These are phyloP conservation scores for Cremastinae sp. DNA, from an alignment of 2,888 invertebrate species.

Conservation along the genomic window DNA sequence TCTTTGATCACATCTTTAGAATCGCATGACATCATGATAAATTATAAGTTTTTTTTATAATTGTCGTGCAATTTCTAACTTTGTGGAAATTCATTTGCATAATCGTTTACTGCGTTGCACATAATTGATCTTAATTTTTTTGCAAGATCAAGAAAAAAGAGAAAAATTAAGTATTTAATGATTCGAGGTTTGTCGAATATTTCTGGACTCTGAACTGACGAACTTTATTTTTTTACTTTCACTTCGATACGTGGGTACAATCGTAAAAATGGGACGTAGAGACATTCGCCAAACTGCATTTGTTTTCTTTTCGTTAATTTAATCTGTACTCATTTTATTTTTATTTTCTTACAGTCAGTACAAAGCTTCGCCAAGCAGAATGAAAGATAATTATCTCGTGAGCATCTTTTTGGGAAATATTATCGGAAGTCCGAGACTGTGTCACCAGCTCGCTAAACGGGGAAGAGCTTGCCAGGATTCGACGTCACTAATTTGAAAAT, in stretches of 20 bases:
- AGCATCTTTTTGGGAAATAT: slow-evolving; percentile 94
- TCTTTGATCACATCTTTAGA: slow-evolving; percentile 28
- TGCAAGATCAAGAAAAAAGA: neutral
- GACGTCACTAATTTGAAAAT: slow-evolving; percentile 59
- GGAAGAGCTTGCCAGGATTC: slow-evolving; percentile 82
- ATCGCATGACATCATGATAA: neutral
- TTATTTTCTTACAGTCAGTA: slow-evolving; percentile 84
- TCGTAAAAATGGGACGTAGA: neutral
- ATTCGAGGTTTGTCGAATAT: neutral
- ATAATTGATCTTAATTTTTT: neutral
- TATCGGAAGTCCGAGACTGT: slow-evolving; percentile 89
- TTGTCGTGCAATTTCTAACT: slow-evolving; percentile 14
- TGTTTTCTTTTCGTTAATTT: slow-evolving; percentile 1
- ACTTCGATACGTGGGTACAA: neutral
- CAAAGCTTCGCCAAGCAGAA: slow-evolving; percentile 85
- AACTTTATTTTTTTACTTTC: slow-evolving; percentile 28
- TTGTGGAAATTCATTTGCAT: slow-evolving; percentile 16
- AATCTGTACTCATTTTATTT: slow-evolving; percentile 14
- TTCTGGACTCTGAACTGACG: neutral
- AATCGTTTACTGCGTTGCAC: neutral
- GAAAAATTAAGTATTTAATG: neutral
- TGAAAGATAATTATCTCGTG: slow-evolving; percentile 89
- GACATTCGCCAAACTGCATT: slow-evolving; percentile 18
- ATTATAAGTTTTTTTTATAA: slow-evolving; percentile 5
- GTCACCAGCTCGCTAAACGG: slow-evolving; percentile 89